Evolutionary conservation across 2,888 invertebrate species (phyloP).

Genomic region (Odontothrips loti): DNA sequence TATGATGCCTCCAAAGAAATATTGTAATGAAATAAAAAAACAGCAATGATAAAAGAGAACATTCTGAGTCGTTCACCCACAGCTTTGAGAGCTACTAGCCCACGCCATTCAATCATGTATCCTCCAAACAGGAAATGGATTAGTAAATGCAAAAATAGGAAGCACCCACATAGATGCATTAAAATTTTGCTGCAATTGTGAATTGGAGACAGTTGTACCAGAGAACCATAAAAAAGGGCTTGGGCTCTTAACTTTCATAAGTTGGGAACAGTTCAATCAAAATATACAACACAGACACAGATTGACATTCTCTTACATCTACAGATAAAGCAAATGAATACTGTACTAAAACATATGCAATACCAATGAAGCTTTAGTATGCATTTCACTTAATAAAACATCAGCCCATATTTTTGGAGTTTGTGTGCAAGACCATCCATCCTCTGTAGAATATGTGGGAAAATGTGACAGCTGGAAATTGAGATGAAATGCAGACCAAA

Average conservation of each 20-base stretch:
- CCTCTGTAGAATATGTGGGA: no score
- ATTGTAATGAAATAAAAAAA: background rate
- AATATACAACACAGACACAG: background rate
- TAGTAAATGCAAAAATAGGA: no score
- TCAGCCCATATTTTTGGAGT: background rate
- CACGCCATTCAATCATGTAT: no score
- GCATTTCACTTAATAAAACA: constrained; percentile 7
- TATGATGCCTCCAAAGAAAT: background rate
- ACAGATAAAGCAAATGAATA: background rate
- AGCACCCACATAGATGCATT: no score
- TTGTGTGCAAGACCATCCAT: background rate
- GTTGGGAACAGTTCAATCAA: background rate
- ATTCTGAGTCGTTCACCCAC: background rate
- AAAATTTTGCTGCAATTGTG: background rate
- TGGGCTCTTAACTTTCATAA: no score
- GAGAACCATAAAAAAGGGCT: no score
- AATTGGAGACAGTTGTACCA: no score
- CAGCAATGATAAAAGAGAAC: background rate
- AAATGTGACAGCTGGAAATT: background rate
- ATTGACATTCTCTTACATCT: background rate
- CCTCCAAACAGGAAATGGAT: no score
- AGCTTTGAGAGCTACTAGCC: no score
- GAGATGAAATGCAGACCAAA: background rate
- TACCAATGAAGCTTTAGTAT: background rate
- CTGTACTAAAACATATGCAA: background rate